Conservation (phyloP, 2,888 invertebrate genomes). For the Thysanoteuthis rhombus region DNA sequence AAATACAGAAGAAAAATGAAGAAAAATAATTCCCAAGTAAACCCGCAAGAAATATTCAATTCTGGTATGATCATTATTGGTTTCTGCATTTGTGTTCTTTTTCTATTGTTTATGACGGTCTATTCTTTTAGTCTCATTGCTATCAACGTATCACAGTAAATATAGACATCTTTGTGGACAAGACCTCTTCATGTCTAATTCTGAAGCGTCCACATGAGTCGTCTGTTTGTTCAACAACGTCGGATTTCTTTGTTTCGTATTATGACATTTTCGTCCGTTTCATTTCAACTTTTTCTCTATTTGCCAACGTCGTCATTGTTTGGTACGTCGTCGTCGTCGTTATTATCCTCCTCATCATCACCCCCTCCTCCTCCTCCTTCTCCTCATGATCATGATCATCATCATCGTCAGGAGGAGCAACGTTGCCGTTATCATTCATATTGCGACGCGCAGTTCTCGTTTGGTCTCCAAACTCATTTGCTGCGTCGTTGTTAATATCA, state of each 20-base stretch:
- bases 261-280: not conserved
- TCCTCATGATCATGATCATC: too few species aligned
- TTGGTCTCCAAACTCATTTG: not conserved
- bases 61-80: not conserved
- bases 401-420: not conserved
- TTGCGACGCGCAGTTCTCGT: not conserved
- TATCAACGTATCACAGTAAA: not conserved
- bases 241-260: not conserved
- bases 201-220: not conserved
- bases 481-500: not conserved
- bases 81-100: not conserved
- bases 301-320: not conserved
- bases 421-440: too few species aligned
- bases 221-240: not conserved
- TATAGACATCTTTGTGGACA: not conserved
- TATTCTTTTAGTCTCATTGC: not conserved
- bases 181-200: not conserved
- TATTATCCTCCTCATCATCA: too few species aligned
- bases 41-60: not conserved
- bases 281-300: not conserved
- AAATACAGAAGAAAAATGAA: not conserved
- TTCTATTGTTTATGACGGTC: not conserved
- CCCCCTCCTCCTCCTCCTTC: too few species aligned
- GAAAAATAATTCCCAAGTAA: not conserved
- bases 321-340: too few species aligned